These are phyloP conservation scores for Drosophila hamatofila DNA, from an alignment of 2,888 invertebrate species.

Conservation along the genomic window DNA sequence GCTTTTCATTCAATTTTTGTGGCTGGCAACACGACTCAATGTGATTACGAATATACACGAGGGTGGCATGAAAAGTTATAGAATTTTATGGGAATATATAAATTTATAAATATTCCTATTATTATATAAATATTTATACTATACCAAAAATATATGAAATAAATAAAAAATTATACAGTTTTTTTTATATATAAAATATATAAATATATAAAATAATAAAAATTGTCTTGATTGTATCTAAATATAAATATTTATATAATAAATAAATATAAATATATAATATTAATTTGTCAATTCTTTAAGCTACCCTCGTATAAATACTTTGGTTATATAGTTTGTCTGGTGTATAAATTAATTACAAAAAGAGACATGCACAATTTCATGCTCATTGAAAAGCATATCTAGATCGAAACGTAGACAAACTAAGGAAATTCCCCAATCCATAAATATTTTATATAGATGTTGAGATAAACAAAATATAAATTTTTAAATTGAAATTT, in stretches of 20 bases:
- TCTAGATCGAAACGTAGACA: slow-evolving; percentile 31
- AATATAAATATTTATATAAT: no score
- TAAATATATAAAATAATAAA: no score
- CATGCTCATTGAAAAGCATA: slow-evolving; percentile 50
- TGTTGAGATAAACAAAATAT: slow-evolving; percentile 10
- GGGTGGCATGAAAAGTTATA: background rate
- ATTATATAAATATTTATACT: no score
- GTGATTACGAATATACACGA: slow-evolving; percentile 30
- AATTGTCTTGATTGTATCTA: no score
- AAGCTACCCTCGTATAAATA: background rate
- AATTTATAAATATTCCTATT: accelerated
- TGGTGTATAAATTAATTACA: slow-evolving; percentile 19
- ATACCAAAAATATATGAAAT: background rate
- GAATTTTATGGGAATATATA: no score
- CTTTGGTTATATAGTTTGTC: background rate
- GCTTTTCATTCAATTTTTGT: slow-evolving; percentile 73
- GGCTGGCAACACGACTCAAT: slow-evolving; percentile 51
- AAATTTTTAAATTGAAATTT: background rate
- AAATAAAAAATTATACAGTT: no score
- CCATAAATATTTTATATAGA: slow-evolving; percentile 8
- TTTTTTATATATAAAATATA: no score
- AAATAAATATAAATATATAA: background rate
- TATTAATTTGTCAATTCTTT: background rate
- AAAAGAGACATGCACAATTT: slow-evolving; percentile 42
- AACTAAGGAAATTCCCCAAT: slow-evolving; percentile 20